Conservation (phyloP, 2,888 invertebrate genomes). For the Xylota segnis region DNA sequence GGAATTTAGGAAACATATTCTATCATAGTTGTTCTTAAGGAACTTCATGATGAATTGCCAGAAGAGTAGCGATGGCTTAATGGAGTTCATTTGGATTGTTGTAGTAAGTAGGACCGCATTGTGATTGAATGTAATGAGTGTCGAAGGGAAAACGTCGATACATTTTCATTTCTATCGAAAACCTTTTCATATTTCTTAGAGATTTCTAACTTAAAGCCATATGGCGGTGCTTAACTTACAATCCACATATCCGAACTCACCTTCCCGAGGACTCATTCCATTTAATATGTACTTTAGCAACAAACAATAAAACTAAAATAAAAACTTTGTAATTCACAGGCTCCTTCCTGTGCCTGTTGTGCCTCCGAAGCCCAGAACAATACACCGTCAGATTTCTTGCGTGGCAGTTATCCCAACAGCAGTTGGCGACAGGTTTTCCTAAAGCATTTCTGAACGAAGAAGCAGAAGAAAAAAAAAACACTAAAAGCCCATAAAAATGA, state of each 20-base stretch:
- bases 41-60: conserved; percentile 25
- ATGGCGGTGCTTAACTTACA: not conserved
- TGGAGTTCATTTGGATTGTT: not conserved
- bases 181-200: not conserved
- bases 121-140: not conserved
- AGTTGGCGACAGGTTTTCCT: conserved; percentile 52
- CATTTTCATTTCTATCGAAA: not conserved
- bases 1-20: not conserved
- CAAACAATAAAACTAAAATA: conserved; percentile 44
- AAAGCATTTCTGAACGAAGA: conserved; percentile 8
- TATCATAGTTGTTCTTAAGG: not conserved
- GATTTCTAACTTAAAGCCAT: not conserved
- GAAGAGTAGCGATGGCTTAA: not conserved
- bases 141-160: too few relatives aligned
- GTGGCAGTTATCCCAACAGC: not conserved
- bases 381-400: conserved; percentile 3
- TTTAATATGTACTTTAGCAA: conserved; percentile 18
- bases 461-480: not conserved
- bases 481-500: conserved; percentile 42
- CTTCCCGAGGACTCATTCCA: not conserved
- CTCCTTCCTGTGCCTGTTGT: conserved; percentile 11
- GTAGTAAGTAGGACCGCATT: not conserved
- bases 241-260: not conserved
- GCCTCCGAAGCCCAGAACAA: not conserved
- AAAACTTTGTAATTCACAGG: conserved; percentile 28